These are phyloP conservation scores for Neotoma lepida DNA, from an alignment of 2,113 vertebrate genomes.

Conservation along the genomic window DNA sequence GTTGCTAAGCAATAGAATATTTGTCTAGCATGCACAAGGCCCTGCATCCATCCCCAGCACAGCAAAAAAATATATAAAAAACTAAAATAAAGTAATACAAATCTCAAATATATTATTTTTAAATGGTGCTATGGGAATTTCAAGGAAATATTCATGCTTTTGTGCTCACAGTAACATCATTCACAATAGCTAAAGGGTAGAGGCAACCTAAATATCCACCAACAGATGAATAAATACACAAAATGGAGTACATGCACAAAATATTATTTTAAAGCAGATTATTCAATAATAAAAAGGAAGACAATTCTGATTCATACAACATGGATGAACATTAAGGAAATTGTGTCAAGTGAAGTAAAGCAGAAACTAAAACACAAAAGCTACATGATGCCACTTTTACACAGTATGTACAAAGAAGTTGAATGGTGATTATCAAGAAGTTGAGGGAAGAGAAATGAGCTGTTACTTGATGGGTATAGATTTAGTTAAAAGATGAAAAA, in stretches of 20 bases:
- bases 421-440: background rate
- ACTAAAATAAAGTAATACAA: background rate
- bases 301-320: background rate
- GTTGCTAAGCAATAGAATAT: background rate
- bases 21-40: background rate
- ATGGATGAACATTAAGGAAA: background rate
- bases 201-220: background rate
- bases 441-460: background rate
- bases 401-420: background rate
- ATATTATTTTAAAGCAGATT: background rate
- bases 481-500: constrained; percentile 27
- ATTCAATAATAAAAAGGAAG: background rate
- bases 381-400: background rate
- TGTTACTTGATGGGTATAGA: background rate
- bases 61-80: background rate
- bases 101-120: background rate
- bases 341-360: background rate
- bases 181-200: background rate
- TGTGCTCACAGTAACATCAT: background rate
- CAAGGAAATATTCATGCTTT: background rate
- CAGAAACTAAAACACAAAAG: constrained; percentile 2
- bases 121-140: background rate
- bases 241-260: background rate
- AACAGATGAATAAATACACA: background rate
- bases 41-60: background rate